Percentiles rank a stretch among this genome's conserved stretches.
Evolutionary conservation across 2,888 invertebrate species (phyloP).

Genomic region (Drosophila suboccidentalis): DNA sequence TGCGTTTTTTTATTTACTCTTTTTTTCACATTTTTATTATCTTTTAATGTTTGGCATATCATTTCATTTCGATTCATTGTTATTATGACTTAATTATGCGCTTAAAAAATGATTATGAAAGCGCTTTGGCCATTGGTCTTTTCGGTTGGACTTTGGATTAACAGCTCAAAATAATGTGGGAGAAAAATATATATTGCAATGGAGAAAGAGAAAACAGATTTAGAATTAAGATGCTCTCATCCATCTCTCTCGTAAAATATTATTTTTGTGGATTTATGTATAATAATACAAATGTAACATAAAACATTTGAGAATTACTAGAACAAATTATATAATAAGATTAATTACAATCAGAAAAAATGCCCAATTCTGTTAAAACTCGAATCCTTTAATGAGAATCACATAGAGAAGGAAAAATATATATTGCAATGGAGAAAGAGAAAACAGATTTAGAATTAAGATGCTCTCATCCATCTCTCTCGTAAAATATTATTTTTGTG

Average conservation of each 20-base stretch:
- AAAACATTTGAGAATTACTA: too few relatives aligned
- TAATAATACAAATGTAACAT: neutral
- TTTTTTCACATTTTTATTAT: conserved; percentile 21
- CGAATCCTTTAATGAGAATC: neutral
- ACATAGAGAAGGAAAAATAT: conserved; percentile 12
- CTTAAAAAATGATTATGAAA: conserved; percentile 60
- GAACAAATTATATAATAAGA: neutral
- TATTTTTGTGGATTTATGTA: too few relatives aligned
- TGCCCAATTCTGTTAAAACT: neutral
- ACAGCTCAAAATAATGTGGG: neutral
- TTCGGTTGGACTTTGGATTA: conserved; percentile 15
- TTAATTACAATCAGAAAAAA: neutral
- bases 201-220: neutral
- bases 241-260: neutral
- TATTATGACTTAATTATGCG: conserved; percentile 82
- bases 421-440: neutral
- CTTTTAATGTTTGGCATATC: conserved; percentile 63
- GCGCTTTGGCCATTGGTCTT: conserved; percentile 54
- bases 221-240: neutral
- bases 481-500: neutral
- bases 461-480: neutral
- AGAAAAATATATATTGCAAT: neutral
- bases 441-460: neutral
- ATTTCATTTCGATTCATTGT: conserved; percentile 57
- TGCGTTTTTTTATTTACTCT: conserved; percentile 26